Conservation (phyloP, 2,113 vertebrate genomes). For the Mormyrus iriodes region DNA sequence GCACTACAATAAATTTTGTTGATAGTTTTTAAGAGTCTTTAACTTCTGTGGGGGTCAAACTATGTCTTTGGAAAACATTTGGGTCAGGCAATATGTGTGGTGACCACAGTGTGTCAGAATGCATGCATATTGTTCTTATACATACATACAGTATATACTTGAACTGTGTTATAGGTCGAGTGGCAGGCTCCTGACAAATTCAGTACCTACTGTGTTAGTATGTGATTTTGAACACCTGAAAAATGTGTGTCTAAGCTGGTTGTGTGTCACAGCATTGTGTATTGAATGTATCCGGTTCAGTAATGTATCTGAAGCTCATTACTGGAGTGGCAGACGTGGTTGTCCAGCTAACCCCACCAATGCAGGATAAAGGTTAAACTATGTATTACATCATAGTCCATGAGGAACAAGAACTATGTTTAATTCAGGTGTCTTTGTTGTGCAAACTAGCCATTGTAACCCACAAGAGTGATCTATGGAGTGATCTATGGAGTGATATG, state of each 20-base stretch:
- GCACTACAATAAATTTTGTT: too few relatives aligned
- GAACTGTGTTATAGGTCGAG: neutral
- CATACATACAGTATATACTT: neutral
- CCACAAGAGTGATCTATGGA: neutral
- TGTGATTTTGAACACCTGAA: neutral
- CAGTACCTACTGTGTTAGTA: too few relatives aligned
- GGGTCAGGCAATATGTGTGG: too few relatives aligned
- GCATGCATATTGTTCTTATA: neutral
- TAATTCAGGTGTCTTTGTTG: neutral
- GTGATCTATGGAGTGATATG: neutral
- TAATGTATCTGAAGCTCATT: neutral
- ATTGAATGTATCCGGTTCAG: neutral
- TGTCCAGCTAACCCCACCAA: neutral
- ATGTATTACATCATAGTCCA: neutral
- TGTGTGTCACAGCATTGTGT: neutral
- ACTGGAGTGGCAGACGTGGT: neutral
- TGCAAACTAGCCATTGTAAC: neutral
- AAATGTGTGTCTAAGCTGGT: neutral
- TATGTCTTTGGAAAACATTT: too few relatives aligned
- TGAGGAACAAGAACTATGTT: neutral
- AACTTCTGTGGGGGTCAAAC: too few relatives aligned
- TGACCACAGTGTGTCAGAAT: neutral
- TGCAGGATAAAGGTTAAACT: neutral
- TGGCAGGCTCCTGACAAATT: neutral
- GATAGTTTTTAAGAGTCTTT: too few relatives aligned